Conservation (phyloP, 1,140 invertebrate species). For the Helicoverpa zea region DNA sequence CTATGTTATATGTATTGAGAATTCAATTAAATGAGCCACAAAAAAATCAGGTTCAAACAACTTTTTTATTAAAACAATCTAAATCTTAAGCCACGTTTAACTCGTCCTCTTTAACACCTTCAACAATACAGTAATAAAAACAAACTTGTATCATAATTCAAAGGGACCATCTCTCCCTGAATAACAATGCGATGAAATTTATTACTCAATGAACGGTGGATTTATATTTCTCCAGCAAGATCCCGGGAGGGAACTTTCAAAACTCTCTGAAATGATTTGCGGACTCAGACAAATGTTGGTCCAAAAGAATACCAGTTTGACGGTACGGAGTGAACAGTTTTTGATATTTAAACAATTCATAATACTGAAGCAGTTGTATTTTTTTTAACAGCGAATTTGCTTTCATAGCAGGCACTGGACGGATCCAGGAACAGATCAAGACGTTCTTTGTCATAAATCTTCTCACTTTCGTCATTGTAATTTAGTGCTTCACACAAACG, state of each 20-base stretch:
- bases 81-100: background rate
- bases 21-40: too few relatives aligned
- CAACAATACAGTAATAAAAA: slow-evolving; percentile 62
- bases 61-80: too few relatives aligned
- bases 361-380: background rate
- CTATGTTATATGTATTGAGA: too few relatives aligned
- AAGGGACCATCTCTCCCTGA: slow-evolving; percentile 58
- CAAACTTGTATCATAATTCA: slow-evolving; percentile 68
- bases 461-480: slow-evolving; percentile 83
- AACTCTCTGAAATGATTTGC: slow-evolving; percentile 61
- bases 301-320: slow-evolving; percentile 45
- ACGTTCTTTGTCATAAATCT: slow-evolving; percentile 78
- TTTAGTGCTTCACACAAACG: slow-evolving; percentile 92
- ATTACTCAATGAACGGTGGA: slow-evolving; percentile 65
- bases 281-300: slow-evolving; percentile 50
- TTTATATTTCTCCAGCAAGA: slow-evolving; percentile 63
- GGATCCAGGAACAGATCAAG: slow-evolving; percentile 44
- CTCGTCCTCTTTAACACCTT: slow-evolving; percentile 36
- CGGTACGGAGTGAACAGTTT: background rate
- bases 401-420: background rate
- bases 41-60: too few relatives aligned
- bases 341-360: background rate
- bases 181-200: slow-evolving; percentile 71
- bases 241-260: slow-evolving; percentile 59
- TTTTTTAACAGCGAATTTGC: background rate